Evolutionary conservation across 2,888 invertebrate species (phyloP).

Genomic region (Mantis religiosa): DNA sequence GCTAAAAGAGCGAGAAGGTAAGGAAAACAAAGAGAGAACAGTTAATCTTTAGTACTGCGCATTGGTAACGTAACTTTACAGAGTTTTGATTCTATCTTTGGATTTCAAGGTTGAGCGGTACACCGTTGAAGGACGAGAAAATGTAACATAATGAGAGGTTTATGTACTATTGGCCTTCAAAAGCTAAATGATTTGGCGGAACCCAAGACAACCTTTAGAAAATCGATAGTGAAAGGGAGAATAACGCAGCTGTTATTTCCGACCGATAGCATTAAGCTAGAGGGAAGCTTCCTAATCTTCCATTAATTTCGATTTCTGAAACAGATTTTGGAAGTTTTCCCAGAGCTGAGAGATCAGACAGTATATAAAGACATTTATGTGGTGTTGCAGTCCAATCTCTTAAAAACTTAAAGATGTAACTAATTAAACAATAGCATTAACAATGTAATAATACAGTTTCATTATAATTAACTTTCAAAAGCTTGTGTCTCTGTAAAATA

Average conservation of each 20-base stretch:
- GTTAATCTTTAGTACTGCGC: no score
- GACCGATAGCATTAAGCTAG: not conserved
- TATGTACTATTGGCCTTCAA: slow-evolving; percentile 4
- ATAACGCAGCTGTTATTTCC: not conserved
- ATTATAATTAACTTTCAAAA: no score
- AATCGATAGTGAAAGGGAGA: not conserved
- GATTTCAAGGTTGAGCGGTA: not conserved
- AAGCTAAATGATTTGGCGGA: not conserved
- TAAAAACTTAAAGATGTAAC: no score
- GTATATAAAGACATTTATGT: no score
- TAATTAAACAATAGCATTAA: no score
- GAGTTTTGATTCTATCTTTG: not conserved
- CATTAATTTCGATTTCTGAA: not conserved
- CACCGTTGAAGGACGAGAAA: not conserved
- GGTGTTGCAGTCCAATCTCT: no score
- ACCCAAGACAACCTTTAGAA: not conserved
- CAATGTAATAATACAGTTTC: no score
- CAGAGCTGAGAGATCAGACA: no score
- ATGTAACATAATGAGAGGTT: not conserved
- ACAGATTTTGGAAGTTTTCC: not conserved
- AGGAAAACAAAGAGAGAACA: no score
- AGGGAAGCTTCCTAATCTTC: not conserved
- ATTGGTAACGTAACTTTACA: no score
- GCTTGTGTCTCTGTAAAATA: no score
- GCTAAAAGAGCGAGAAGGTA: no score